Evolutionary conservation across 53 echinoderm and acorn worm genomes (phyloP).

Genomic region (Hippasteria phrygiana): DNA sequence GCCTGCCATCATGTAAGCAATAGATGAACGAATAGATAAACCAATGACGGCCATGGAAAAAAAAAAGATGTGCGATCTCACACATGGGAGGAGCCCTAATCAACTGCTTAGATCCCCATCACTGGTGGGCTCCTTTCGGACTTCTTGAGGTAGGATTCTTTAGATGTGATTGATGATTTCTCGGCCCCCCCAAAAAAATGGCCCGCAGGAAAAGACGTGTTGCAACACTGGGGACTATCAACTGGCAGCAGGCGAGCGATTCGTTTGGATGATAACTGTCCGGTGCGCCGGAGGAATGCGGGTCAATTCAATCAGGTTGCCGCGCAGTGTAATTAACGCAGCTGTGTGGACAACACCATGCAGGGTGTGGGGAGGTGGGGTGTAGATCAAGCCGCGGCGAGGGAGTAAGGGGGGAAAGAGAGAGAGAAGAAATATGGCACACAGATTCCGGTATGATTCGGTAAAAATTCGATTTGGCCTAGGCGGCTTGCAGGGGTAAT

Average conservation of each 20-base stretch:
- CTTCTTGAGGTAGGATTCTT: background rate
- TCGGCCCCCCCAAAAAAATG: background rate
- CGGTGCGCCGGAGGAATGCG: conserved; percentile 43
- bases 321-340: conserved; percentile 49
- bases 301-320: conserved; percentile 61
- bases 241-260: background rate
- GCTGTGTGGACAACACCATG: conserved; percentile 33
- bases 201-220: conserved; percentile 19
- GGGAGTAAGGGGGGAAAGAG: background rate
- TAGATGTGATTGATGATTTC: background rate
- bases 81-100: conserved; percentile 10
- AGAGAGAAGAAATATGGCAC: background rate
- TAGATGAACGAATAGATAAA: conserved; percentile 10
- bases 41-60: background rate
- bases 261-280: conserved; percentile 27
- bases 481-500: conserved; percentile 3
- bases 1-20: background rate
- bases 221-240: conserved; percentile 27
- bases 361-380: background rate
- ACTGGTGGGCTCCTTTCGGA: background rate
- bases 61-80: conserved; percentile 34
- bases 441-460: conserved; percentile 44
- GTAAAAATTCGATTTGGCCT: conserved; percentile 58
- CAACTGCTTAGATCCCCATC: background rate
- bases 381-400: background rate